Evolutionary conservation across 2,113 vertebrate genomes (phyloP).

Genomic region (Lamprologus callipterus): DNA sequence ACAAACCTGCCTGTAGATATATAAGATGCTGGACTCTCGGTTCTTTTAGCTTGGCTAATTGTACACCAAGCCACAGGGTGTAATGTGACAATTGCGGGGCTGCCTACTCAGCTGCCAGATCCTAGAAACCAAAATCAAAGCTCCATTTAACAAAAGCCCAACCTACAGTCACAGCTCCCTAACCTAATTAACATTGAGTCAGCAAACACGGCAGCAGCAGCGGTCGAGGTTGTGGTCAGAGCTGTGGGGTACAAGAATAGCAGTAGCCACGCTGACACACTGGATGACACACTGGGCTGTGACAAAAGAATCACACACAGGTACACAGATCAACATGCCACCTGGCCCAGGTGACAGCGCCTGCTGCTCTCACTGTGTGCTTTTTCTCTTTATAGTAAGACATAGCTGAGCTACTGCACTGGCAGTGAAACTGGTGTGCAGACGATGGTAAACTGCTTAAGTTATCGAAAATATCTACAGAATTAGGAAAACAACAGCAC

Average conservation of each 20-base stretch:
- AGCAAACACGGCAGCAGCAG: slow-evolving; percentile 43
- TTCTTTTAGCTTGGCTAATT: slow-evolving; percentile 31
- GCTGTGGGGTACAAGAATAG: slow-evolving; percentile 47
- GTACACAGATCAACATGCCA: slow-evolving; percentile 30
- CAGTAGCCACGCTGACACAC: slow-evolving; percentile 40
- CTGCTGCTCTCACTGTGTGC: background rate
- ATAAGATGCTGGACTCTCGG: background rate
- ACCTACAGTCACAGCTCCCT: slow-evolving; percentile 47
- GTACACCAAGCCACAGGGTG: slow-evolving; percentile 21
- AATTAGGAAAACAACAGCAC: background rate
- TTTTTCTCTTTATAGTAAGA: background rate
- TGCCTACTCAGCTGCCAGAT: slow-evolving; percentile 45
- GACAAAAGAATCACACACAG: slow-evolving; percentile 53
- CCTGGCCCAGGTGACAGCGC: slow-evolving; percentile 26
- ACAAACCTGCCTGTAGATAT: background rate
- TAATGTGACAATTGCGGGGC: slow-evolving; percentile 50
- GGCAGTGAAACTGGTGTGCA: background rate
- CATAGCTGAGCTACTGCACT: background rate
- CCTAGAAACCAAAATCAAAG: slow-evolving; percentile 58
- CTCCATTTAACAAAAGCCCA: slow-evolving; percentile 46
- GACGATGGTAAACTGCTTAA: background rate
- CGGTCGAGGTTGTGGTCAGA: slow-evolving; percentile 40
- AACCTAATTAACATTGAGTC: slow-evolving; percentile 67
- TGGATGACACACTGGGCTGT: slow-evolving; percentile 50
- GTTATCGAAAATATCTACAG: background rate